Evolutionary conservation across 2,113 vertebrate genomes (phyloP).

Genomic region (Morone chrysops): DNA sequence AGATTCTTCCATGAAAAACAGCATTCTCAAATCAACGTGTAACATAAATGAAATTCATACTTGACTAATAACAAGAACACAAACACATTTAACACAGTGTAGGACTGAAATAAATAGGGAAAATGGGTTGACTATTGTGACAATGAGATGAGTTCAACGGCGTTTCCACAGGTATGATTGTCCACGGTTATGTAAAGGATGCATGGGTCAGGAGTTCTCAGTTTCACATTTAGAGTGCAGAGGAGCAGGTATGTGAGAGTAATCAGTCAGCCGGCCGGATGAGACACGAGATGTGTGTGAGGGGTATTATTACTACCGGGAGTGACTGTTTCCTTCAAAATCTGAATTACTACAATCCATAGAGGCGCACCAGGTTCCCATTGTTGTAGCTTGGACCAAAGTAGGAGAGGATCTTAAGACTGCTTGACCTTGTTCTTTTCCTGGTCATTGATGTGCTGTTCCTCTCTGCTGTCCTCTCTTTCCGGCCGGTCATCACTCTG

Average conservation of each 20-base stretch:
- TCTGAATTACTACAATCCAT: conserved; percentile 64
- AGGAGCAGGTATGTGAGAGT: conserved; percentile 54
- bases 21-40: conserved; percentile 66
- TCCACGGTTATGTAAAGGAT: conserved; percentile 58
- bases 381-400: conserved; percentile 38
- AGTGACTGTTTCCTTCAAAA: conserved; percentile 67
- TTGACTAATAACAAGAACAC: conserved; percentile 39
- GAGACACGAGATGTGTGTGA: conserved; percentile 40
- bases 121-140: conserved; percentile 35
- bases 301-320: conserved; percentile 57
- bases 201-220: conserved; percentile 54
- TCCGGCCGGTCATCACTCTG: conserved; percentile 92
- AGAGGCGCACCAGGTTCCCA: conserved; percentile 55
- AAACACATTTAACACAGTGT: conserved; percentile 56
- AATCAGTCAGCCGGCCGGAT: conserved; percentile 56
- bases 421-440: conserved; percentile 97
- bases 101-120: conserved; percentile 59
- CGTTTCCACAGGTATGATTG: conserved; percentile 70
- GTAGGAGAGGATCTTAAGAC: conserved; percentile 84
- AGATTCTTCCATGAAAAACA: conserved; percentile 53
- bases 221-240: conserved; percentile 68
- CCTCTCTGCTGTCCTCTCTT: conserved; percentile 88
- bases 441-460: conserved; percentile 85
- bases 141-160: conserved; percentile 52
- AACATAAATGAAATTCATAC: conserved; percentile 41